Base-by-base conservation (phyloP, 2,113 vertebrate species). In the Narcine bancroftii region DNA sequence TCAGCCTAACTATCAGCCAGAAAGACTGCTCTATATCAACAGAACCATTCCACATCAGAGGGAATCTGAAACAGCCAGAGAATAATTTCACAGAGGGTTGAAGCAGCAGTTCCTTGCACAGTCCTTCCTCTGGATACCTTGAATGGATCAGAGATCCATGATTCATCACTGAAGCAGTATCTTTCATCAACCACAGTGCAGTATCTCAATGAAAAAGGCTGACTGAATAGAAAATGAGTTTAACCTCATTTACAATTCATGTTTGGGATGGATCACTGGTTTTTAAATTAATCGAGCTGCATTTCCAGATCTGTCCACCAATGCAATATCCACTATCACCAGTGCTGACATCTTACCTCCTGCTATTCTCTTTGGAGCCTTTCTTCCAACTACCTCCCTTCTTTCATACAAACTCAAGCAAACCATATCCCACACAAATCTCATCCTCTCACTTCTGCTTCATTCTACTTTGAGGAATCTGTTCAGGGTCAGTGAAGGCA, bases 401-500 rank as follows among this genome's bases (percentile, higher is more conserved):
- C 13, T 26, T 69, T 69, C 21, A 24, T 45, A 47, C 5, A 91
- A 91, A 71, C 69, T 63, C 42, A 2, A 69, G 42, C 39, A 91
- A 91, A 47, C 33, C 65, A 47, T 11, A 17, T 1, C 36, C 89
- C 89, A 47, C 39, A 2, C 42, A 13, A 77, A 69, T 71, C 63
- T 33, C 36, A 33, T 71, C 36, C 39, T 47, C 89, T 69, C 42
- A 9, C 47, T 47, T 33, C 63, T 91, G 89, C 63, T 91, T 91
- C 71, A 65, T 69, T 91, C 7, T 65, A 45, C 9, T 69, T 47
- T 47, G 33, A 65, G 33, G 63, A 47, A 69, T 69, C 65, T 91
- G 89, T 89, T 89, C 85, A 39, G 85, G 65, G 42, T 91, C 89
- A 91, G 65, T 1, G 89, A 47, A 91, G 65, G 63, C 81, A 85